Percentiles rank a stretch among this genome's conserved stretches.
Conservation (phyloP, 2,888 invertebrate genomes). For the Elaeidobius kamerunicus region DNA sequence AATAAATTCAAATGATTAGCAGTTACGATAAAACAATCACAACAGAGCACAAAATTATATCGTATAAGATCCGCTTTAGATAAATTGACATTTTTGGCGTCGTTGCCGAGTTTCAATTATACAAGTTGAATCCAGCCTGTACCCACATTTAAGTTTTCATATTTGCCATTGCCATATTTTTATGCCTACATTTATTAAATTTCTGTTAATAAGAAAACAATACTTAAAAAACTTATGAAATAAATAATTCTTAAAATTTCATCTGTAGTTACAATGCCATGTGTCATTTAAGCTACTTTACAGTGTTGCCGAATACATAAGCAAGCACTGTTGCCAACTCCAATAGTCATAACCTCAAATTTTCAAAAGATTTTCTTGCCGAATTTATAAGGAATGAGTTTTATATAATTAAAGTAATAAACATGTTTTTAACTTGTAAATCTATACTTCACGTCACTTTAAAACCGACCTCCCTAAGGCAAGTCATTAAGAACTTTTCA, state of each 20-base stretch:
- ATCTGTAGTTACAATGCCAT: neutral
- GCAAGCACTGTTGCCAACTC: too few relatives aligned
- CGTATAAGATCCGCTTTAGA: too few relatives aligned
- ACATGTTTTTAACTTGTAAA: constrained; percentile 8
- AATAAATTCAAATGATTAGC: too few relatives aligned
- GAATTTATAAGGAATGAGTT: neutral
- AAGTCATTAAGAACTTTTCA: constrained; percentile 7
- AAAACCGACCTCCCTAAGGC: neutral
- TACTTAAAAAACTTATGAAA: constrained; percentile 1
- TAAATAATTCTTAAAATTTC: neutral
- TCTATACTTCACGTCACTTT: constrained; percentile 5
- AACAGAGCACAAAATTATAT: too few relatives aligned
- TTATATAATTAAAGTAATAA: neutral
- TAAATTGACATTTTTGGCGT: too few relatives aligned
- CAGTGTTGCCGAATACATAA: neutral
- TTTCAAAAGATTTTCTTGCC: neutral
- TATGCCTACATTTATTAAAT: too few relatives aligned
- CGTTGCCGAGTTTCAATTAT: too few relatives aligned
- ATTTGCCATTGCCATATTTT: too few relatives aligned
- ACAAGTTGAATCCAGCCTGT: too few relatives aligned
- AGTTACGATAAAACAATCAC: too few relatives aligned
- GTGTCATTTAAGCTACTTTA: neutral
- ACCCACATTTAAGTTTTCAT: too few relatives aligned
- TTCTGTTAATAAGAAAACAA: constrained; percentile 2
- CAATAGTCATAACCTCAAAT: too few relatives aligned